Base-by-base conservation (phyloP, 2,888 invertebrate genomes). In the Xanthorhoe spadicearia region DNA sequence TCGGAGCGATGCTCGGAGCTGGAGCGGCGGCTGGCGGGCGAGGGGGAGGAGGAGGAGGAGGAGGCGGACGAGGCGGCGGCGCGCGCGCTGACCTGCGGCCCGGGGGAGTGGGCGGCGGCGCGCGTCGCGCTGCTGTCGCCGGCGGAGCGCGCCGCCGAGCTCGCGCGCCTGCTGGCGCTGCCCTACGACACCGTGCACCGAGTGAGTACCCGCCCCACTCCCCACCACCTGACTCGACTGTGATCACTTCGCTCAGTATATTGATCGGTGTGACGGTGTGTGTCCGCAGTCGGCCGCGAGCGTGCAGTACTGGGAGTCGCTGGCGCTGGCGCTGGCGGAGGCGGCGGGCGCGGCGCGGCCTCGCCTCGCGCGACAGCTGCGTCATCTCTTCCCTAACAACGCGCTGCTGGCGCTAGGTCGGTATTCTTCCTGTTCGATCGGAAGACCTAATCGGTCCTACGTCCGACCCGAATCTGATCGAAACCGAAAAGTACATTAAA, bases 301-400 rank as follows among this genome's bases (percentile, higher is more conserved):
- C 63, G 61, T 35, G 70, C 83, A 85, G 68, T 85, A 81, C 83
- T 76, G 74, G 74, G 86, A 86, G 85, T 82, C 83, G 74, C 55
- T 62, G 61, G 86, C 84, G 58, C 75, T 77, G 72, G 84, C 85
- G 73, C 61, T 64, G 74, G 74, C 62, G 73, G 79, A 15, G 17
- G 38, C 23, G 55, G 76, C 76, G 78, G 77, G 73, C 74, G 71
- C 8, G 71, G 71, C 74, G 75, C 75, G 79, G 76, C 73, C 74
- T 70, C 60, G 57, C 57, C 66, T 61, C 71, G 67, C 71, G 69
- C 19, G 64, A 18, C 48, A n/a, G 64, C 73, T 58, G 43, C 71
- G 54, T n/a, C 64, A 48, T 52, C 72, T 72, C 55, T 79, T 72
- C 77, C 82, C 83, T 18, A 65, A 74, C 72, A 81, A 76, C 77